A percentile compares a stretch with the other conserved stretches of the same genome.
Conservation (phyloP, 1,140 invertebrate species). For the Lasioglossum albipes region DNA sequence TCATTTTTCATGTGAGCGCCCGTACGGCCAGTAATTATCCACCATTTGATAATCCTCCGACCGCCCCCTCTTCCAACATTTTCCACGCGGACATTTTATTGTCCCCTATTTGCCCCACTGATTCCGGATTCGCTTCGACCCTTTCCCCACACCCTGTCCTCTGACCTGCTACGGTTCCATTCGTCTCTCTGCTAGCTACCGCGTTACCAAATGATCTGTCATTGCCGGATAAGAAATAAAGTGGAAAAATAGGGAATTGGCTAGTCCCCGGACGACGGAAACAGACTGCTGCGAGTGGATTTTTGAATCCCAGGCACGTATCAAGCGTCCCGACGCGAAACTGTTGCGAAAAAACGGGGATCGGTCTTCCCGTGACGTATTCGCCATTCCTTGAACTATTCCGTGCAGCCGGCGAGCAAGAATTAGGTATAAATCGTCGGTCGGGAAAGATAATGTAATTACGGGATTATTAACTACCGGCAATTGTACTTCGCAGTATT, state of each 20-base stretch:
- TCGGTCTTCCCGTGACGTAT: constrained; percentile 49
- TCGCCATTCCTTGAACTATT: constrained; percentile 50
- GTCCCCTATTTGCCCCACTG: constrained; percentile 22
- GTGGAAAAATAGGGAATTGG: neutral
- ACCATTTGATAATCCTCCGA: constrained; percentile 43
- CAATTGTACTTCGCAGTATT: constrained; percentile 30
- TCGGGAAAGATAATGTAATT: constrained; percentile 54
- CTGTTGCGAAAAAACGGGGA: constrained; percentile 41
- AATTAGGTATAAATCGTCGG: constrained; percentile 58
- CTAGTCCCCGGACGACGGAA: neutral
- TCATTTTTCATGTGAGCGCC: constrained; percentile 36
- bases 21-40: constrained; percentile 41
- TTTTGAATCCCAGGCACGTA: constrained; percentile 35
- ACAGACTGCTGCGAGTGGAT: neutral
- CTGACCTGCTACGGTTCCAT: neutral
- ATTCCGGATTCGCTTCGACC: neutral
- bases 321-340: neutral
- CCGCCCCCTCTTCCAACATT: neutral
- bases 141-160: too few species aligned
- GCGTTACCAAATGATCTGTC: too few species aligned
- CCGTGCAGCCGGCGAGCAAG: constrained; percentile 54
- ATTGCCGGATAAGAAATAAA: too few species aligned
- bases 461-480: constrained; percentile 53
- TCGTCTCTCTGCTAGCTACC: neutral
- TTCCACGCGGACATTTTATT: constrained; percentile 1